Evolutionary conservation across 2,113 vertebrate genomes (phyloP).

Genomic region (Elgaria multicarinata): DNA sequence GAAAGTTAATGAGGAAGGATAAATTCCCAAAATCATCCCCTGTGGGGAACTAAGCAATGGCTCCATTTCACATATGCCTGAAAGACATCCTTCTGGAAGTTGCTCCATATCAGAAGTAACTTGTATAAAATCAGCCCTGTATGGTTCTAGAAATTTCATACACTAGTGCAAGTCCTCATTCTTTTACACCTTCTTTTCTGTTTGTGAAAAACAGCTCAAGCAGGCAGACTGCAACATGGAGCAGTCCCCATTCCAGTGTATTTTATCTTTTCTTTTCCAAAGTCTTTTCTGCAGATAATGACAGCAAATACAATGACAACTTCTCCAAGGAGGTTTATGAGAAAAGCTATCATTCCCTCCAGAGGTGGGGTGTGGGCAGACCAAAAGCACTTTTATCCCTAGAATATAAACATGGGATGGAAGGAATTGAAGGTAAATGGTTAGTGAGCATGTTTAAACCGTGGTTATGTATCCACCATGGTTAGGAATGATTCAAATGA

Average conservation of each 20-base stretch:
- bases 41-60: background rate
- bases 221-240: too few species aligned
- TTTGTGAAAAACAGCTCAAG: too few species aligned
- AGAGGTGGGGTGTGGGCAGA: too few species aligned
- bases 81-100: background rate
- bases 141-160: too few species aligned
- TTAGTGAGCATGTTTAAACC: too few species aligned
- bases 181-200: background rate
- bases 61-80: background rate
- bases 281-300: background rate
- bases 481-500: too few species aligned
- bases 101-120: background rate
- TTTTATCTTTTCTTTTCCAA: background rate
- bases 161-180: too few species aligned
- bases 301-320: too few species aligned
- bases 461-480: too few species aligned
- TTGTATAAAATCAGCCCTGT: background rate
- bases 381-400: background rate
- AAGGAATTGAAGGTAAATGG: background rate
- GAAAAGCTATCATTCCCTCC: background rate
- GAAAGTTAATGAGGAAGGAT: background rate
- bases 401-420: background rate
- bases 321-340: background rate
- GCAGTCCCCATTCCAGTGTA: background rate
- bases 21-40: background rate